Percentiles rank a stretch among this genome's conserved stretches.
Conservation (phyloP, 2,113 vertebrate species). For the Lagenorhynchus albirostris region DNA sequence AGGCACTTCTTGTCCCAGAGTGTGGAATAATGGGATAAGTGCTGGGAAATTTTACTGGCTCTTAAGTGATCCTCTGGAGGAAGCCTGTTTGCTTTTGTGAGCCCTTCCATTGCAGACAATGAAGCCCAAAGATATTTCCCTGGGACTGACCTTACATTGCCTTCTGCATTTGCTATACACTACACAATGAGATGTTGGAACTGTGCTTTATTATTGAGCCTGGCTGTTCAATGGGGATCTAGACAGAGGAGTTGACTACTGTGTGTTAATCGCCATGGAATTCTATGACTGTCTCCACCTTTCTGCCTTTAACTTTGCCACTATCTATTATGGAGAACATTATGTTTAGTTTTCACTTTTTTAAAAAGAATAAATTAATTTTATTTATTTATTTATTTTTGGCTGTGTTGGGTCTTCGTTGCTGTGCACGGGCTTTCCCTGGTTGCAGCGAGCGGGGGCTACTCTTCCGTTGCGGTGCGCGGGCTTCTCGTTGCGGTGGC, state of each 20-base stretch:
- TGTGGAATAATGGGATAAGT: neutral
- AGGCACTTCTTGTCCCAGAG: neutral
- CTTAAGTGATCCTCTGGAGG: neutral
- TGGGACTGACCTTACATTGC: neutral
- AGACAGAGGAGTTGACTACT: neutral
- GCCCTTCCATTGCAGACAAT: neutral
- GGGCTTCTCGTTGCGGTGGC: no score
- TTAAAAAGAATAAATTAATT: no score
- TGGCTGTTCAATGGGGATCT: neutral
- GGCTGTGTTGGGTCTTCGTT: no score
- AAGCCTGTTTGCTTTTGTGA: neutral
- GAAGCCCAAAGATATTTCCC: neutral
- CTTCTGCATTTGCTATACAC: fast-evolving
- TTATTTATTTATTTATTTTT: no score
- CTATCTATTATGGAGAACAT: neutral
- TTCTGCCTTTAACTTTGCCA: neutral
- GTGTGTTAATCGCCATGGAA: neutral
- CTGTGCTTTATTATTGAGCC: neutral
- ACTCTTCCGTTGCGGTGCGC: no score
- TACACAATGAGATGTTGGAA: neutral
- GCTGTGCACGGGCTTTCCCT: no score
- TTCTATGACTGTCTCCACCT: neutral
- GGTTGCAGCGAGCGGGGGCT: no score
- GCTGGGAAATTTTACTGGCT: neutral
- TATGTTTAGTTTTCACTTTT: neutral